Evolutionary conservation across 2,888 invertebrate genomes (phyloP).

Genomic region (Athetis lepigone): DNA sequence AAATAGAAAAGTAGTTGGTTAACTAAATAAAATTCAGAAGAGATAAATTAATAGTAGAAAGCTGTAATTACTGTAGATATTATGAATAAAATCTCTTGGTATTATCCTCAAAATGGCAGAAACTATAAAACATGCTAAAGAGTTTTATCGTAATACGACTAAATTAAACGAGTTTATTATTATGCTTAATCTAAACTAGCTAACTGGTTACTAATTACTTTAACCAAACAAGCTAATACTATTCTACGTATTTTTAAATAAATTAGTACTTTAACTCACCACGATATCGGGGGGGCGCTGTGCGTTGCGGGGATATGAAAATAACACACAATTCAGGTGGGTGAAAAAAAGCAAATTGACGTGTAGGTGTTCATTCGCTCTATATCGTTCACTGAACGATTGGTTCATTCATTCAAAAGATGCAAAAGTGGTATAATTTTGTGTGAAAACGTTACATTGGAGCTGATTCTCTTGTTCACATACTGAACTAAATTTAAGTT

Average conservation of each 20-base stretch:
- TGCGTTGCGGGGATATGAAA: constrained; percentile 75
- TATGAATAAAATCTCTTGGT: no score
- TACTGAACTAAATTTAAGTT: no score
- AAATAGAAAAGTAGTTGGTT: no score
- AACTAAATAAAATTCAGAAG: no score
- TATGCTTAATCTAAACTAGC: no score
- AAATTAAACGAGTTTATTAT: no score
- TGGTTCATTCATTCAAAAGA: constrained; percentile 19
- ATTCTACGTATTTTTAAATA: constrained; percentile 14
- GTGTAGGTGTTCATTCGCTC: constrained; percentile 45
- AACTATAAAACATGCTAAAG: no score
- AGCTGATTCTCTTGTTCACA: neutral
- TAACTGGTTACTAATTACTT: no score
- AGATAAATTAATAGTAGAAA: no score
- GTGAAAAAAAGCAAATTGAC: constrained; percentile 51
- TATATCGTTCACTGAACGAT: constrained; percentile 18
- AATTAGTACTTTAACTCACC: constrained; percentile 71
- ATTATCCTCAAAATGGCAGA: no score
- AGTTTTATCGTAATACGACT: no score
- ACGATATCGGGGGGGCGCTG: constrained; percentile 86
- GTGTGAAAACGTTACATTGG: constrained; percentile 22
- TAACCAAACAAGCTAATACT: constrained; percentile 13
- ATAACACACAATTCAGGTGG: constrained; percentile 69
- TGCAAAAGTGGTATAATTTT: constrained; percentile 30
- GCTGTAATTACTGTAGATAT: no score